Conservation (phyloP, 2,888 invertebrate species). For the Rutpela maculata region DNA sequence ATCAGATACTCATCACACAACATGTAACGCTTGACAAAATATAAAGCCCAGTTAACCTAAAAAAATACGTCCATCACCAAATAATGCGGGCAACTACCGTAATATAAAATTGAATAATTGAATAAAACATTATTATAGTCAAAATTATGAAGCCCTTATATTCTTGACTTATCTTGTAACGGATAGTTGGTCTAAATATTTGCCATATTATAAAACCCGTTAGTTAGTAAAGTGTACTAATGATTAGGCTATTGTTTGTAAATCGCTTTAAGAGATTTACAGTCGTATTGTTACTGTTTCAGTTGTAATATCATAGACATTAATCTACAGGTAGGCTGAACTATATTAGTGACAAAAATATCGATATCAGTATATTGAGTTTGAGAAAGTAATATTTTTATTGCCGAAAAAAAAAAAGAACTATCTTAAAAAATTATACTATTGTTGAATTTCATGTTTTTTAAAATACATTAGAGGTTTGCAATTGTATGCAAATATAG, state of each 20-base stretch:
- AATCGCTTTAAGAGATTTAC: conserved; percentile 52
- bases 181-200: conserved; percentile 53
- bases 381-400: conserved; percentile 12
- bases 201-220: conserved; percentile 49
- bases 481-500: conserved; percentile 27
- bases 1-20: conserved; percentile 19
- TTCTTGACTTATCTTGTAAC: conserved; percentile 53
- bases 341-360: conserved; percentile 12
- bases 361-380: conserved; percentile 1
- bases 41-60: conserved; percentile 45
- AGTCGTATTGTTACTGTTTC: conserved; percentile 34
- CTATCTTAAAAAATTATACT: background rate
- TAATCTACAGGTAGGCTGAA: conserved; percentile 12
- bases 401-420: background rate
- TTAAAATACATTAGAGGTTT: background rate
- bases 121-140: conserved; percentile 43
- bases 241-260: conserved; percentile 60
- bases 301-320: conserved; percentile 13
- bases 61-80: conserved; percentile 45
- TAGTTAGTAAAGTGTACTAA: conserved; percentile 56
- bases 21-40: conserved; percentile 43
- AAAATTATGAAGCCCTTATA: conserved; percentile 52
- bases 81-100: conserved; percentile 57
- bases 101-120: conserved; percentile 53
- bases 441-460: conserved; percentile 21